Evolutionary conservation across 2,888 invertebrate species (phyloP).

Genomic region (Carcina quercana): DNA sequence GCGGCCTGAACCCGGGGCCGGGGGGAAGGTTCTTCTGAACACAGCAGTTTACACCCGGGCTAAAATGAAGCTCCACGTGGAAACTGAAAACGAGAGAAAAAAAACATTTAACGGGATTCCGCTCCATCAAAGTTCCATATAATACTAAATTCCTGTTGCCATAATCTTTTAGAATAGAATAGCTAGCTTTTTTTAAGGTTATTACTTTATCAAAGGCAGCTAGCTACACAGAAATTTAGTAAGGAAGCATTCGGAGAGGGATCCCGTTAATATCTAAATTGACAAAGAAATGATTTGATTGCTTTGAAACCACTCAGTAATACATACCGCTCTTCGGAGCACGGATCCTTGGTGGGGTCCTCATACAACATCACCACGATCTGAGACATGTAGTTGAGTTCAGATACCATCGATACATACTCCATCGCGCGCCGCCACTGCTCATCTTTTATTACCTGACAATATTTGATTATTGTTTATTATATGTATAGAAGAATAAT

Average conservation of each 20-base stretch:
- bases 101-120: too few relatives aligned
- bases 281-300: too few relatives aligned
- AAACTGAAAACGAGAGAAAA: constrained; percentile 76
- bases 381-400: constrained; percentile 99
- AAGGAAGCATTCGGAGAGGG: too few relatives aligned
- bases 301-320: too few relatives aligned
- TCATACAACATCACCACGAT: constrained; percentile 99
- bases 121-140: too few relatives aligned
- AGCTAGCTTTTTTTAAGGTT: too few relatives aligned
- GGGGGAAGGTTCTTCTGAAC: constrained; percentile 95
- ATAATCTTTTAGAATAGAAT: too few relatives aligned
- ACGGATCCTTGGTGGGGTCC: constrained; percentile 96
- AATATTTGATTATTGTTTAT: not conserved
- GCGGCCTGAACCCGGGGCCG: constrained; percentile 94
- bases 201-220: too few relatives aligned
- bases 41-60: constrained; percentile 97
- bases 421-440: constrained; percentile 99
- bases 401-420: constrained; percentile 97
- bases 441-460: constrained; percentile 87
- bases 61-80: constrained; percentile 99
- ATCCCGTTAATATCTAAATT: too few relatives aligned
- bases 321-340: constrained; percentile 82
- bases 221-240: too few relatives aligned
- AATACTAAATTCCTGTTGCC: too few relatives aligned
- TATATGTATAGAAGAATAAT: too few relatives aligned